These are phyloP conservation scores for Furcula furcula DNA, from an alignment of 2,888 invertebrate genomes.

Conservation along the genomic window DNA sequence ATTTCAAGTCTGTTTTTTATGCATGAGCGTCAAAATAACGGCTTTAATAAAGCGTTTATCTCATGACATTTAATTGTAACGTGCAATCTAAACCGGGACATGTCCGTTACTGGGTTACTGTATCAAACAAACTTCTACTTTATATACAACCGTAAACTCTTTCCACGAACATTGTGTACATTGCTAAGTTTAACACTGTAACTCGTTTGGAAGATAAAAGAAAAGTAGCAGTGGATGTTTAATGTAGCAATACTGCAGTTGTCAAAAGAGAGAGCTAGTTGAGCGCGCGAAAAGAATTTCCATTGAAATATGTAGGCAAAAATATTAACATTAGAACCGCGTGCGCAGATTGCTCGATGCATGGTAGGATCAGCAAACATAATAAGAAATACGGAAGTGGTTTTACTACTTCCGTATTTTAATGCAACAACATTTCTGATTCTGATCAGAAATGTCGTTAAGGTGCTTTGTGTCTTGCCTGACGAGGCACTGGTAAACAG, in stretches of 20 bases:
- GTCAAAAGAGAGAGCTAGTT: conserved; percentile 50
- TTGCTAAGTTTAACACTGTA: conserved; percentile 8
- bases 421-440: too few relatives aligned
- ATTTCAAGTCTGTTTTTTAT: background rate
- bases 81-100: conserved; percentile 45
- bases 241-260: conserved; percentile 23
- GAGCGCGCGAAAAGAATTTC: conserved; percentile 62
- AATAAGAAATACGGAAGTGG: conserved; percentile 45
- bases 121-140: conserved; percentile 24
- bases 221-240: conserved; percentile 36
- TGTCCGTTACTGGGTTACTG: conserved; percentile 48
- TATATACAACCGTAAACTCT: conserved; percentile 15
- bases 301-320: conserved; percentile 61
- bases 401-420: too few relatives aligned
- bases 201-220: conserved; percentile 11
- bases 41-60: conserved; percentile 13
- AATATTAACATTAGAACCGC: conserved; percentile 24
- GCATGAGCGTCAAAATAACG: conserved; percentile 14
- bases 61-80: conserved; percentile 31
- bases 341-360: conserved; percentile 20
- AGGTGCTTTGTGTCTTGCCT: too few relatives aligned
- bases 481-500: too few relatives aligned
- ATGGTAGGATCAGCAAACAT: conserved; percentile 42
- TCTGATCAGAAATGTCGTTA: too few relatives aligned
- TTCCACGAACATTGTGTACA: too few relatives aligned